Conservation (phyloP, 2,888 invertebrate genomes). For the Polietes domitor region DNA sequence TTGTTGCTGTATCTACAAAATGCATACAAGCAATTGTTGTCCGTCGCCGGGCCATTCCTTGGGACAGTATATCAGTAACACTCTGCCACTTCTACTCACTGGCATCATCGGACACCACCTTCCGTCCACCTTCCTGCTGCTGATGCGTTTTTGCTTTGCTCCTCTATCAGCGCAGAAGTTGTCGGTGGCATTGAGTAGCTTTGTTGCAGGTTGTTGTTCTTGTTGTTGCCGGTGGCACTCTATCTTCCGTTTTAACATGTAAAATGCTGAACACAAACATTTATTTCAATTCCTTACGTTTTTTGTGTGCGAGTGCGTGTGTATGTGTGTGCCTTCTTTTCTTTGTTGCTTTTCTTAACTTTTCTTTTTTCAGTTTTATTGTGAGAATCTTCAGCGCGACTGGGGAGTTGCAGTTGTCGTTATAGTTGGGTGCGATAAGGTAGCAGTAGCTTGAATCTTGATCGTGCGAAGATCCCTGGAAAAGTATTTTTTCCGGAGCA, state of each 20-base stretch:
- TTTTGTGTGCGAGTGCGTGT: background rate
- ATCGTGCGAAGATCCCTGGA: too few relatives aligned
- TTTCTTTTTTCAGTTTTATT: conserved; percentile 25
- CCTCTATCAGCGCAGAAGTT: conserved; percentile 31
- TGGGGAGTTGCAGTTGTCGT: conserved; percentile 26
- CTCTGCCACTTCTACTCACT: conserved; percentile 20
- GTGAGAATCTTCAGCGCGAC: conserved; percentile 46
- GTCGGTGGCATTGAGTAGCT: conserved; percentile 59
- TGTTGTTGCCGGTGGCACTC: conserved; percentile 52
- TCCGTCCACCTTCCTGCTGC: conserved; percentile 4
- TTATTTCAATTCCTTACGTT: conserved; percentile 57
- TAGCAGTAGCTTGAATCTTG: too few relatives aligned
- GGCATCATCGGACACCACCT: conserved; percentile 57
- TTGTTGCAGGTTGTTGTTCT: conserved; percentile 34
- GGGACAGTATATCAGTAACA: conserved; percentile 60
- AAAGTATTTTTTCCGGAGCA: too few relatives aligned
- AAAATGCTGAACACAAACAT: conserved; percentile 55
- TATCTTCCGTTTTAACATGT: conserved; percentile 40
- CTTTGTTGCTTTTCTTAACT: background rate
- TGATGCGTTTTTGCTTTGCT: background rate
- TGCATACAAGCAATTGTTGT: conserved; percentile 32
- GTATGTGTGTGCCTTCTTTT: background rate
- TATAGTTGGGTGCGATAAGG: background rate
- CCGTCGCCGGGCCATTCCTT: conserved; percentile 11
- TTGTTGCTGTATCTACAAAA: conserved; percentile 18